These are phyloP conservation scores for Todiramphus saurophagus DNA, from an alignment of 2,113 vertebrate genomes.

Conservation along the genomic window DNA sequence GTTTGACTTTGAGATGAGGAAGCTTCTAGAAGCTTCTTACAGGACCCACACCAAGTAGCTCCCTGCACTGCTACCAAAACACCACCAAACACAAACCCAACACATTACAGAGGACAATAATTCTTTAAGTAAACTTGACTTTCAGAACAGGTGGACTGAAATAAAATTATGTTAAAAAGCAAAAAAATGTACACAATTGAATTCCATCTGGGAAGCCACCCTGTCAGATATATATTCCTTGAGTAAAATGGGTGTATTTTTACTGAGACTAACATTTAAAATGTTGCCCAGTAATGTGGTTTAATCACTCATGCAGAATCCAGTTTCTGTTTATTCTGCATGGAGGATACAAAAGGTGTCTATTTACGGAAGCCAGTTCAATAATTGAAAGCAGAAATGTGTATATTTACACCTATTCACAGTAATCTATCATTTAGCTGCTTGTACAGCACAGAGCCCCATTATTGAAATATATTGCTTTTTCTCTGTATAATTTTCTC, in stretches of 20 bases:
- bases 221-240: not conserved
- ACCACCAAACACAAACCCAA: too few species aligned
- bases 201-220: not conserved
- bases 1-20: not conserved
- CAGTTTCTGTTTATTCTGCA: slow-evolving; percentile 35
- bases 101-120: not conserved
- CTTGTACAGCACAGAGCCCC: not conserved
- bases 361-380: slow-evolving; percentile 37
- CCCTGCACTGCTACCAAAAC: not conserved
- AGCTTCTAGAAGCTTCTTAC: not conserved
- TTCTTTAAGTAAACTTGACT: not conserved
- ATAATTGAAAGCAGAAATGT: slow-evolving; percentile 31
- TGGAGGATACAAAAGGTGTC: not conserved
- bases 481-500: slow-evolving; percentile 26
- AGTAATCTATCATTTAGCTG: slow-evolving; percentile 31
- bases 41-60: too few species aligned
- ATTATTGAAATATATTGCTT: slow-evolving; percentile 24
- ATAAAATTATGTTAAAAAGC: slow-evolving; percentile 3
- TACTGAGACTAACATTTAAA: not conserved
- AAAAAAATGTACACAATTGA: not conserved
- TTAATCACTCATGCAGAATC: slow-evolving; percentile 15
- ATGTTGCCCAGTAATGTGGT: slow-evolving; percentile 7
- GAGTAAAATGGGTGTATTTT: not conserved
- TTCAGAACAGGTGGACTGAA: not conserved
- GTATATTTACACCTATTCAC: slow-evolving; percentile 26